Evolutionary conservation across 2,888 invertebrate genomes (phyloP), one percentile per base, ranked within the genome.

Genomic region (Branchellion lobata): DNA sequence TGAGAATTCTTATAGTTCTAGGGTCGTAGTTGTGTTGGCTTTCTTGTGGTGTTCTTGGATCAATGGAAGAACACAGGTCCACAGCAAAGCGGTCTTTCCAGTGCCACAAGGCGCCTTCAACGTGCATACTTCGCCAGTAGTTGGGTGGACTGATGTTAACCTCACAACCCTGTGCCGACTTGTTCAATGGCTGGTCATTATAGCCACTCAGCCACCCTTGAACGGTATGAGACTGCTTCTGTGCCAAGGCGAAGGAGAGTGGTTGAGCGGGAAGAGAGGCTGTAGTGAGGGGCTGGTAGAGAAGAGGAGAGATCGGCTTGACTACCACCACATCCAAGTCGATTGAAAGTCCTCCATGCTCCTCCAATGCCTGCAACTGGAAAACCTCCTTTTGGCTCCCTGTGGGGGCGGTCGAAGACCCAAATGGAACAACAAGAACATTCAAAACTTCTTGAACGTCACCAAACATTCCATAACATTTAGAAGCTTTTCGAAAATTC

Each of bases 331-430:
- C 84, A 74, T 86, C 86, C 27, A 84, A 83, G 76, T 86, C 86
- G 21, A 86, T 75, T 74, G 86, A 86, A 68, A 86, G 85, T 0
- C 86, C 86, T 11, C 86, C 86, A 76, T 85, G 81, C 51, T 82
- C 51, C 36, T 81, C 33, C 36, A 84, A 73, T 18, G 82, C 72
- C 34, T 82, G 78, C 27, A 84, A 68, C n/a, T 84, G 61, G 24
- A 81, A 80, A 0, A 84, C 80, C 68, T 84, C 84, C 2, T 83
- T 81, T 74, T 82, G 80, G 61, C 83, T 83, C 74, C 82, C 84
- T 1, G 80, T 40, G 1, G 81, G n/a, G n/a, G n/a, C n/a, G n/a
- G n/a, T n/a, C n/a, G n/a, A n/a, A n/a, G n/a, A n/a, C n/a, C n/a
- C n/a, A n/a, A n/a, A n/a, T n/a, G n/a, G n/a, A n/a, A n/a, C n/a